Evolutionary conservation across 2,888 invertebrate genomes (phyloP), one percentile per base, ranked within the genome.

Genomic region (Drosophila monieri): DNA sequence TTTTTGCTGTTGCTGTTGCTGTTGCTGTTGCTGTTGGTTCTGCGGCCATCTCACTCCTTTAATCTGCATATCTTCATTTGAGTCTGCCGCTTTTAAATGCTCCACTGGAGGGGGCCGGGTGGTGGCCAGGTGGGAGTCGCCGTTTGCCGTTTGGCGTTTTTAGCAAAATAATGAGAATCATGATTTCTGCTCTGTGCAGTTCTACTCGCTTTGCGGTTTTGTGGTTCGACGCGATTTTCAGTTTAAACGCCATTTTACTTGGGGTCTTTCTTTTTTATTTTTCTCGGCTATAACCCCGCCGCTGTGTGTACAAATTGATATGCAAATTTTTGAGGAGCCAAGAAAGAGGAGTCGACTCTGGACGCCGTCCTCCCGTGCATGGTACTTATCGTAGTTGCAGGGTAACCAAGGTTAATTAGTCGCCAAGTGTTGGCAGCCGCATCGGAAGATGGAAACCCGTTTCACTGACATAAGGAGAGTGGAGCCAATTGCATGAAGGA

Each of bases 51-150:
- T 88, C 76, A 76, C 83, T 78, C 74, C 86, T 86, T 83, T 87
- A 86, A 90, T 90, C 89, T 90, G 87, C 89, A 89, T 90, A 90
- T 90, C 90, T 90, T 90, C 89, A 90, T 90, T 90, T 90, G 89
- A 80, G 71, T 77, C 79, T 60, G 73, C 76, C 74, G 74, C 73
- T 72, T 75, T 77, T 81, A 81, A 81, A 83, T 83, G 83, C 83
- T 74, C 69, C 71, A 75, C n/a, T 39, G 27, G 49, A 25, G 44
- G 37, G 21, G 35, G 18, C 32, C 10, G 52, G 5, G 44, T 10
- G 23, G 15, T 23, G 23, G 32, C 23, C 21, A 18, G 37, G 55
- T 46, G 49, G 59, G 49, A 54, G 59, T 47, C 49, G n/a, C 21
- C 21, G 18, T 18, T 18, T 18, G 18, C 59, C 57, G 44, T 47